phyloP scores from a whole-genome alignment of 2,797 vertebrate species.

The Hemibagrus guttatus region DNA sequence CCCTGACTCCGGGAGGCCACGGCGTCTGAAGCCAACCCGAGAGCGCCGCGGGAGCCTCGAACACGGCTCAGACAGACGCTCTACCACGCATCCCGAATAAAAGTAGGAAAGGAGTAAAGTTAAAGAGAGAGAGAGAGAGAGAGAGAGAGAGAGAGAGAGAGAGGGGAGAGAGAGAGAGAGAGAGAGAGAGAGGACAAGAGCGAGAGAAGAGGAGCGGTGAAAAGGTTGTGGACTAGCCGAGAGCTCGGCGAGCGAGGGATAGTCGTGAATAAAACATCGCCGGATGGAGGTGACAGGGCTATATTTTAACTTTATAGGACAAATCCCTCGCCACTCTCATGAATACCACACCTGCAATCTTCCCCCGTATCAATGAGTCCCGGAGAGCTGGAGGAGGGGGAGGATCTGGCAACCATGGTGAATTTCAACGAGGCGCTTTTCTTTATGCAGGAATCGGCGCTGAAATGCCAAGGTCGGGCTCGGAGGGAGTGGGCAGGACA shows the following conservation, averaged over 20 bases:
- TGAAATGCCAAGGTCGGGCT: constrained; percentile 69
- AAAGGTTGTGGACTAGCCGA: constrained; percentile 39
- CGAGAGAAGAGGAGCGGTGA: neutral
- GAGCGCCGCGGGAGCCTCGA: neutral
- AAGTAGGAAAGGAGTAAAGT: neutral
- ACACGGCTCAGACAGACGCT: neutral
- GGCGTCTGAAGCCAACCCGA: neutral
- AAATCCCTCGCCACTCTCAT: constrained; percentile 68
- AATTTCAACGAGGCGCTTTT: constrained; percentile 65
- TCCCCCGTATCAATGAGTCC: constrained; percentile 70
- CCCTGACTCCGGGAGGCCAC: neutral
- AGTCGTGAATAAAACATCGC: constrained; percentile 79
- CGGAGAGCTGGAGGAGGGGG: constrained; percentile 38
- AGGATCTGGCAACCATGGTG: constrained; percentile 60
- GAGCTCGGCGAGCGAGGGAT: constrained; percentile 32
- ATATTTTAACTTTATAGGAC: constrained; percentile 77
- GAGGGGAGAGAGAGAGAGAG: neutral
- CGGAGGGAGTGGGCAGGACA: constrained; percentile 35
- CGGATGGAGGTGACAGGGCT: constrained; percentile 55
- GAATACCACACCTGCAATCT: constrained; percentile 73
- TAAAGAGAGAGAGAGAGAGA: no score
- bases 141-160: neutral
- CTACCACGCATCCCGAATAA: neutral
- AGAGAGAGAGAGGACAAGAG: neutral
- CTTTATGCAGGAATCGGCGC: constrained; percentile 46